Evolutionary conservation across 1,140 invertebrate species (phyloP).

Genomic region (Drosophila sp.): DNA sequence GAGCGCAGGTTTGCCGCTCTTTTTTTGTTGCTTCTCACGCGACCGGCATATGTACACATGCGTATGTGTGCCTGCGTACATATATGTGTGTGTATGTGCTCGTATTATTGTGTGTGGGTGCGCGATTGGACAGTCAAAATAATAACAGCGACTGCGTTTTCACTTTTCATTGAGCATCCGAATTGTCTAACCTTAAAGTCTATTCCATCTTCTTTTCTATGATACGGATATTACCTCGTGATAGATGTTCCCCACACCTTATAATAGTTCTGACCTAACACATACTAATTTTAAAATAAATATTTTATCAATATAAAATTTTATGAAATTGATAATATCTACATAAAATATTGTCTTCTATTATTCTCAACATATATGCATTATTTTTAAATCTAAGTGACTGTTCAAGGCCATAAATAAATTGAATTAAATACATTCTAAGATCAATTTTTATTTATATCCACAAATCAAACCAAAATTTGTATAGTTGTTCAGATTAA

Average conservation of each 20-base stretch:
- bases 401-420: no score
- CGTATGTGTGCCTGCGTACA: constrained; percentile 17
- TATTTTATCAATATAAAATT: no score
- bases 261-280: no score
- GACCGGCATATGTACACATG: constrained; percentile 35
- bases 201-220: neutral
- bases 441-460: no score
- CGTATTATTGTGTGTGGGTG: constrained; percentile 27
- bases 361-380: no score
- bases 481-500: neutral
- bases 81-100: constrained; percentile 4
- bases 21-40: constrained; percentile 61
- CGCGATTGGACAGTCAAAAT: constrained; percentile 63
- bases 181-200: constrained; percentile 41
- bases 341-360: no score
- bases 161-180: constrained; percentile 65
- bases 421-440: no score
- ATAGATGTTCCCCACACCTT: neutral
- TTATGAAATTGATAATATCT: no score
- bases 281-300: no score
- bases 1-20: constrained; percentile 74
- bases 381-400: no score
- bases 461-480: no score
- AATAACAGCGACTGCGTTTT: constrained; percentile 66
- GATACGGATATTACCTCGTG: neutral